A percentile compares a stretch with the other conserved stretches of the same genome.
phyloP scores from a whole-genome alignment of 2,797 vertebrate species.

The Rhynchonycteris naso region DNA sequence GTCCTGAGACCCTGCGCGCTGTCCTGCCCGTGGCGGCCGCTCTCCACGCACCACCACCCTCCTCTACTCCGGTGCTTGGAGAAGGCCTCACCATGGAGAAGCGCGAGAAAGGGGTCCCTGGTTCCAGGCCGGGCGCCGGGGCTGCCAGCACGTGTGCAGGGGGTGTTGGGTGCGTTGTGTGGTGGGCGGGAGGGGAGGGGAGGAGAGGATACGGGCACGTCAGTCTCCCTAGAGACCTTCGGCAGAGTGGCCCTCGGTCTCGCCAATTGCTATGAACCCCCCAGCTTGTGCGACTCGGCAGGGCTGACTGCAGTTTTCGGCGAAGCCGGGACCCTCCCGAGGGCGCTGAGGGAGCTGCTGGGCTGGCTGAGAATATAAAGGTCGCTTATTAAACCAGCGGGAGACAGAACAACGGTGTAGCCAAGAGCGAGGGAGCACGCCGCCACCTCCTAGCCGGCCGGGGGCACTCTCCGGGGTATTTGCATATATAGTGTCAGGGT shows the following conservation, averaged over 20 bases:
- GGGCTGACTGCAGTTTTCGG: constrained; percentile 80
- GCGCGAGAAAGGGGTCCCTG: background rate
- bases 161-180: background rate
- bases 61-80: background rate
- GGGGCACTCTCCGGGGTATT: background rate
- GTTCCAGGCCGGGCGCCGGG: background rate
- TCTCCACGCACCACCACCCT: background rate
- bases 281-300: constrained; percentile 72
- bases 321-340: constrained; percentile 80
- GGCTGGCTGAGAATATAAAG: constrained; percentile 74
- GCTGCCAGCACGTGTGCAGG: background rate
- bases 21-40: background rate
- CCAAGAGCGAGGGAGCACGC: constrained; percentile 59
- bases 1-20: fast-evolving
- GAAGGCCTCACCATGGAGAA: background rate
- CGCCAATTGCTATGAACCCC: constrained; percentile 73
- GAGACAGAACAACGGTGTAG: constrained; percentile 78
- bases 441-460: background rate
- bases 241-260: constrained; percentile 64
- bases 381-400: constrained; percentile 83
- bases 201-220: no score
- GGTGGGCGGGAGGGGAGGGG: background rate
- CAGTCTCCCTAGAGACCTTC: background rate
- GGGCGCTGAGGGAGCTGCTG: constrained; percentile 74
- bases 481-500: constrained; percentile 72